Evolutionary conservation across 2,113 vertebrate species (phyloP), one percentile per base, ranked within the genome.

Genomic region (Nothoprocta pentlandii): DNA sequence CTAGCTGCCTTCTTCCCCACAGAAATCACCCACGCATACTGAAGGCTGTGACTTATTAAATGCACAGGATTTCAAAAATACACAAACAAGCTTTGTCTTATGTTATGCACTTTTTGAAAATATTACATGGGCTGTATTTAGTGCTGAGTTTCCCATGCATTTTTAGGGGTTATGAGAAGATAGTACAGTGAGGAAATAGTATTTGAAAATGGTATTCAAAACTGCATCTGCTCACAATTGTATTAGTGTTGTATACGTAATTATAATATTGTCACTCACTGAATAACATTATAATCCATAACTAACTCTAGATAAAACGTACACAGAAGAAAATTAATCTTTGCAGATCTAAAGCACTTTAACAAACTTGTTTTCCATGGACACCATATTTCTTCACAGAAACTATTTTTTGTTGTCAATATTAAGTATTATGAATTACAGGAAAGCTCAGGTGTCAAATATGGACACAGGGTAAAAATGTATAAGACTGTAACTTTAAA

Each of bases 251-350:
- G 20, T 46, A 53, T 81, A 66, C 36, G 14, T 62, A 90, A 81
- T 85, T 89, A 73, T 84, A 87, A 66, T 56, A 34, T 25, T 75
- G 64, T 68, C 58, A 85, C 53, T 76, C 47, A 54, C 49, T 90
- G 79, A 80, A 75, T 80, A 85, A 83, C 78, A 56, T 32, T 82
- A 66, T 79, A 80, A 91, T 79, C 53, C 80, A 77, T 94, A 93
- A 58, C 22, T 64, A 73, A 64, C 32, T 62, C 32, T 14, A 34
- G 73, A 51, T 20, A 92, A 87, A 90, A 81, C 46, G n/a, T 64
- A 34, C 1, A 3, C 21, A n/a, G 73, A 68, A 74, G 26, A 20
- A 94, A 93, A 93, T 56, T 74, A 90, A 30, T 22, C 25, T 68
- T 6, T 30, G 32, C 13, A 88, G 80, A 69, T 1, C 2, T 41